Evolutionary conservation across 1,140 invertebrate species (phyloP), one percentile per base, ranked within the genome.

Genomic region (Homarus americanus): DNA sequence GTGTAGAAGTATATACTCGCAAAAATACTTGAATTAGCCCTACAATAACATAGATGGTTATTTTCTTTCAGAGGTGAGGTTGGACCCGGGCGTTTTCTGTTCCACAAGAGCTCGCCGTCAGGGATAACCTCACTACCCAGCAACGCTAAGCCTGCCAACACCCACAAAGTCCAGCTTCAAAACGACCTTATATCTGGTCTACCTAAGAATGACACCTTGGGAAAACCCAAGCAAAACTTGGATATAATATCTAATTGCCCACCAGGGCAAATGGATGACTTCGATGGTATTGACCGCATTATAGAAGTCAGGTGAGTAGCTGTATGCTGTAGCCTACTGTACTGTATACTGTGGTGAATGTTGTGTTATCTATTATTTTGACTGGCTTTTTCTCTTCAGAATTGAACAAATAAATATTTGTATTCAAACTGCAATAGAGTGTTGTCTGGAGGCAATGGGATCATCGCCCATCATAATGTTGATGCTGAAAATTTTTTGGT

Each of bases 201-300:
- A 34, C 86, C 86, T 28, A 80, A 88, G 40, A 58, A 66, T 80
- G 86, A 80, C 34, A 28, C 44, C 38, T 63, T 40, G 24, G 34
- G 28, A 2, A 66, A 49, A 9, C 76, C 53, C 0, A 38, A 82
- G 24, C 86, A 88, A 17, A 88, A 88, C 32, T 63, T 88, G 78
- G 86, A 88, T 63, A 88, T 88, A 20, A 88, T 88, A 7, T 88
- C 86, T 38, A 88, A 88, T 24, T 88, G 86, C 44, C 86, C 86
- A n/a, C 76, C 53, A 24, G 86, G 86, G 24, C 86, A 69, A n/a
- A 80, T 88, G 86, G 86, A 88, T 40, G 86, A 88, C 76, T 88
- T 88, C 63, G 86, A 88, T 72, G 86, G 86, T 17, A 58, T 88
- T 15, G 86, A 88, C 32, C 78, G 58, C 86, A 88, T 88, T 63